Conservation (phyloP, 2,797 vertebrate species). For the Molossus alvarezi region DNA sequence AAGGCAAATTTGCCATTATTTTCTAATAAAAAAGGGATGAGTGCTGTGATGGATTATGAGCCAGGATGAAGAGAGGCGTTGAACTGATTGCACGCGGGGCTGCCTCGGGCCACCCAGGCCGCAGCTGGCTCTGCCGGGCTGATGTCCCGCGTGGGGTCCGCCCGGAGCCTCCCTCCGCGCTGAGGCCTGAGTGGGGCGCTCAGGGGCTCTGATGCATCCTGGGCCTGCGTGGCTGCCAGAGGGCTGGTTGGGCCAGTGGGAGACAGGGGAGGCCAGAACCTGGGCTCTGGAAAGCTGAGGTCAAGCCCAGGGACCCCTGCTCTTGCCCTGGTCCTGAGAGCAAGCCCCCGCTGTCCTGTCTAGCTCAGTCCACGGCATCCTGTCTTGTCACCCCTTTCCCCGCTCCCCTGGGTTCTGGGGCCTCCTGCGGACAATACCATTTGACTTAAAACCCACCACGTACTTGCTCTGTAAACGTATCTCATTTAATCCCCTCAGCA, state of each 20-base stretch:
- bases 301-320: background rate
- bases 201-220: fast-evolving
- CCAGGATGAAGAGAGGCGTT: background rate
- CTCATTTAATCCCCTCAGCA: background rate
- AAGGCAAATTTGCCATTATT: constrained; percentile 76
- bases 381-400: background rate
- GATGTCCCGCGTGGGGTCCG: background rate
- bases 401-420: background rate
- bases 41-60: constrained; percentile 12
- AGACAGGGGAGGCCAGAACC: background rate
- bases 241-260: background rate
- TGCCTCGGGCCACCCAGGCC: background rate
- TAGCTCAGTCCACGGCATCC: fast-evolving
- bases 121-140: background rate
- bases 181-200: background rate
- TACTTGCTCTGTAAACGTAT: background rate
- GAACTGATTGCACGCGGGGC: background rate
- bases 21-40: constrained; percentile 65
- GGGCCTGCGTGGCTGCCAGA: background rate
- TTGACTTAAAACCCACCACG: background rate
- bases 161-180: background rate
- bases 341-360: background rate
- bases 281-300: background rate
- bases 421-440: fast-evolving
- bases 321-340: background rate